These are phyloP conservation scores for Rutpela maculata DNA, from an alignment of 2,888 invertebrate species.

Conservation along the genomic window DNA sequence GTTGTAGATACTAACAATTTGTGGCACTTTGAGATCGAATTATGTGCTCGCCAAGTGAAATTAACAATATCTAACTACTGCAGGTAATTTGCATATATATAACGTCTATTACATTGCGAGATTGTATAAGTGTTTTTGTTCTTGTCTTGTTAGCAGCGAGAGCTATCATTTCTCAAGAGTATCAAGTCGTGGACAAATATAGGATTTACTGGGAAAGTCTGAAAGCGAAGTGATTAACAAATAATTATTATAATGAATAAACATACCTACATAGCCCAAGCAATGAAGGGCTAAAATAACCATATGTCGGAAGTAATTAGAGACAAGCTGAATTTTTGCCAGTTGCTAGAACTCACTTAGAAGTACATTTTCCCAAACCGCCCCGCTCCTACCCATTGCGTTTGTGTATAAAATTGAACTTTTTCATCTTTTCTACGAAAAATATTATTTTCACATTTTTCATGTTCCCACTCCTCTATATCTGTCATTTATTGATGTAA, in stretches of 20 bases:
- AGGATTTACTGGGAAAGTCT: conserved; percentile 6
- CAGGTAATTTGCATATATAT: conserved; percentile 40
- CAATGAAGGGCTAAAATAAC: no score
- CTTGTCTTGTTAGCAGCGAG: conserved; percentile 27
- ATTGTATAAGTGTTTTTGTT: conserved; percentile 32
- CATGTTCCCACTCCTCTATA: no score
- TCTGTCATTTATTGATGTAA: no score
- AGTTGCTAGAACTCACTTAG: no score
- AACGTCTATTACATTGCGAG: conserved; percentile 37
- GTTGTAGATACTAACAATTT: conserved; percentile 62
- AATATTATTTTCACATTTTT: no score
- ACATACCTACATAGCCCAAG: no score
- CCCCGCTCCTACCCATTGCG: no score
- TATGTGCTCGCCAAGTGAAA: conserved; percentile 57
- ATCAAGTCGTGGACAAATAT: conserved; percentile 6
- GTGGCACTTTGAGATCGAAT: conserved; percentile 61
- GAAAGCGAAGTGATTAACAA: not conserved
- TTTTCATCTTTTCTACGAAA: no score
- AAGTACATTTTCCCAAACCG: no score
- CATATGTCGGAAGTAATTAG: no score
- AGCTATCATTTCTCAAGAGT: conserved; percentile 18
- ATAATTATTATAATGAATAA: not conserved
- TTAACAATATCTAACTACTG: conserved; percentile 53
- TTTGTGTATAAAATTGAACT: no score
- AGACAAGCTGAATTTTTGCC: no score